Evolutionary conservation across 2,113 vertebrate genomes (phyloP).

Genomic region (Psammodynastes pulverulentus): DNA sequence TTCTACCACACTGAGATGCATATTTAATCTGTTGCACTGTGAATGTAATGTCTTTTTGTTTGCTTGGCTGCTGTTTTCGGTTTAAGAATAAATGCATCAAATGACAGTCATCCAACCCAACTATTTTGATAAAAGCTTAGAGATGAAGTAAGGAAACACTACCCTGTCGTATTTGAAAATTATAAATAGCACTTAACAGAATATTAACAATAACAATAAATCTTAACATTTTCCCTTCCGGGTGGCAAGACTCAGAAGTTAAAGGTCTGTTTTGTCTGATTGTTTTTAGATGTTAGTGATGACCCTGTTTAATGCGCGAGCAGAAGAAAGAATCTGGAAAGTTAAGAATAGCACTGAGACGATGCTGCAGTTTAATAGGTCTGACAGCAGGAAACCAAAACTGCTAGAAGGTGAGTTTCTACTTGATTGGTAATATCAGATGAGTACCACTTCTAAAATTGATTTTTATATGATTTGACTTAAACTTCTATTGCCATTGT

Average conservation of each 20-base stretch:
- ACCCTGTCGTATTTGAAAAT: neutral
- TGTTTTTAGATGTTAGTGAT: neutral
- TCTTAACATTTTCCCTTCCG: neutral
- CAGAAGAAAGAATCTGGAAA: neutral
- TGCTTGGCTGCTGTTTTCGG: neutral
- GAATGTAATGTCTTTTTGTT: conserved; percentile 40
- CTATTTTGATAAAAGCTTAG: conserved; percentile 17
- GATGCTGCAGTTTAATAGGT: neutral
- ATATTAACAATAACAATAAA: neutral
- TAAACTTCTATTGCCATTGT: neutral
- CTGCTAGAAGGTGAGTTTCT: neutral
- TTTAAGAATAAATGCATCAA: neutral
- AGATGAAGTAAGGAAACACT: conserved; percentile 25
- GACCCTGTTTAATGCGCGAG: neutral
- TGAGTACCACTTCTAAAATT: neutral
- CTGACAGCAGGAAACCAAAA: neutral
- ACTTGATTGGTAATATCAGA: neutral
- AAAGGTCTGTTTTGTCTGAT: neutral
- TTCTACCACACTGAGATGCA: conserved; percentile 37
- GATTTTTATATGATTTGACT: neutral
- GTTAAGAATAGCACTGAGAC: neutral
- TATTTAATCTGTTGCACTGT: conserved; percentile 40
- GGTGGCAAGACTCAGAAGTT: neutral
- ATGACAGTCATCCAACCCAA: conserved; percentile 29
- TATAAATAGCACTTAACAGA: neutral